A percentile compares a stretch with the other conserved stretches of the same genome.
Evolutionary conservation across 2,797 vertebrate genomes (phyloP).

Genomic region (Acridotheres tristis): DNA sequence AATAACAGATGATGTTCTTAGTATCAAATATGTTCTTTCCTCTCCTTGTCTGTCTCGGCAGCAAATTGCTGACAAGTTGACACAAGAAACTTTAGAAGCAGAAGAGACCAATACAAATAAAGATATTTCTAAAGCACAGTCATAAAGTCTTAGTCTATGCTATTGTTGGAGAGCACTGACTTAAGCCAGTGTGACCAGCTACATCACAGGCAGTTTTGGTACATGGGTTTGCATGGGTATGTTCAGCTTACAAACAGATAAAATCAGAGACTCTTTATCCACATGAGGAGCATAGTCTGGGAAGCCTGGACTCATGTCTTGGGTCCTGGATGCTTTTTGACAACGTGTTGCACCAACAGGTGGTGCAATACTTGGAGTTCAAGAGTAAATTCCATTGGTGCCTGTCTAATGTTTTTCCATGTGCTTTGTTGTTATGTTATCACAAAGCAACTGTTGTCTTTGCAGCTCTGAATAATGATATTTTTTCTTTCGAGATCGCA

Average conservation of each 20-base stretch:
- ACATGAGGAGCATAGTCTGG: background rate
- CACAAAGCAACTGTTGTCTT: background rate
- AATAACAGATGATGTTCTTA: background rate
- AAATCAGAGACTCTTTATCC: background rate
- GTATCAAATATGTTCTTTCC: background rate
- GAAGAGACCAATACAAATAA: background rate
- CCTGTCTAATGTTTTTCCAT: background rate
- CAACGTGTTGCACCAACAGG: rapidly evolving
- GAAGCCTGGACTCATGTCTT: background rate
- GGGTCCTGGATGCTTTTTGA: background rate
- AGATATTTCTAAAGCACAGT: background rate
- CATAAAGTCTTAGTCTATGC: background rate
- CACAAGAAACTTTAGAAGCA: background rate
- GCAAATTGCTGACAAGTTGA: background rate
- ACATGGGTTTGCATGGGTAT: background rate
- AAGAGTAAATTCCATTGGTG: background rate
- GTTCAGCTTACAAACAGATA: background rate
- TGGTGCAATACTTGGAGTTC: background rate
- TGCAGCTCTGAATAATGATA: background rate
- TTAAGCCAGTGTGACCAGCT: background rate
- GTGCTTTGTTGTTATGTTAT: background rate
- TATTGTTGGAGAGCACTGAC: background rate
- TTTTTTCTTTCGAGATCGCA: background rate
- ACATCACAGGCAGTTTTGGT: background rate
- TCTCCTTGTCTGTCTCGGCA: background rate